Percentiles rank a stretch among this genome's conserved stretches.
Conservation (phyloP, 2,888 invertebrate species). For the Aleiodes leptofemur region DNA sequence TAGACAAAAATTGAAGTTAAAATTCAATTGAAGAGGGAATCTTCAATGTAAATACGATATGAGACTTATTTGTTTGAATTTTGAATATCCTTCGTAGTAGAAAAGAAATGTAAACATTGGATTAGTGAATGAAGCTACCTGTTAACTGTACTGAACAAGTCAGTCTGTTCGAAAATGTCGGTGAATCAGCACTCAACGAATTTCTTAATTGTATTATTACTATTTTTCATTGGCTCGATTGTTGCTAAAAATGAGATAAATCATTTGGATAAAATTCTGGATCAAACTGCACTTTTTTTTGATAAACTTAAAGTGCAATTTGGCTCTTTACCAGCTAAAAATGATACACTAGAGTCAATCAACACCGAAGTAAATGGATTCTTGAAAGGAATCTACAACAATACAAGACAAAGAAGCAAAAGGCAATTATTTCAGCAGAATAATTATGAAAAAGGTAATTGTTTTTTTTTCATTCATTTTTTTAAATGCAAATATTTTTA, state of each 20-base stretch:
- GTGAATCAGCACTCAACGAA: neutral
- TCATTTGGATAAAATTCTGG: conserved; percentile 49
- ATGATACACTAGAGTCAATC: conserved; percentile 47
- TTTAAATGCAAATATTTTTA: neutral
- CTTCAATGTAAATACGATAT: too few species aligned
- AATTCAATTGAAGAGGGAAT: too few species aligned
- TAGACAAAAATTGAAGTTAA: too few species aligned
- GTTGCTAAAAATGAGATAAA: neutral
- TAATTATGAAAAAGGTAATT: conserved; percentile 45
- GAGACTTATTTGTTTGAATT: too few species aligned
- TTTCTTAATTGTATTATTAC: conserved; percentile 12
- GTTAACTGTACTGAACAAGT: neutral
- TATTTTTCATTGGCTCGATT: conserved; percentile 38
- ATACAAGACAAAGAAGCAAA: conserved; percentile 46
- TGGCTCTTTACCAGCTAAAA: conserved; percentile 54
- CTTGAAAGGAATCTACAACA: conserved; percentile 44
- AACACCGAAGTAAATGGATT: conserved; percentile 52
- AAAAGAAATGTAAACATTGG: conserved; percentile 56
- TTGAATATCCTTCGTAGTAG: neutral
- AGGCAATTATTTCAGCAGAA: conserved; percentile 47
- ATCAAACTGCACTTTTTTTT: conserved; percentile 55
- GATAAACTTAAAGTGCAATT: conserved; percentile 54
- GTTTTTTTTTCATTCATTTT: neutral
- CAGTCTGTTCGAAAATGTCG: conserved; percentile 6
- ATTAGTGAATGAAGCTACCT: neutral